These are phyloP conservation scores for Salminus brasiliensis DNA, from an alignment of 2,113 vertebrate genomes.

Conservation along the genomic window DNA sequence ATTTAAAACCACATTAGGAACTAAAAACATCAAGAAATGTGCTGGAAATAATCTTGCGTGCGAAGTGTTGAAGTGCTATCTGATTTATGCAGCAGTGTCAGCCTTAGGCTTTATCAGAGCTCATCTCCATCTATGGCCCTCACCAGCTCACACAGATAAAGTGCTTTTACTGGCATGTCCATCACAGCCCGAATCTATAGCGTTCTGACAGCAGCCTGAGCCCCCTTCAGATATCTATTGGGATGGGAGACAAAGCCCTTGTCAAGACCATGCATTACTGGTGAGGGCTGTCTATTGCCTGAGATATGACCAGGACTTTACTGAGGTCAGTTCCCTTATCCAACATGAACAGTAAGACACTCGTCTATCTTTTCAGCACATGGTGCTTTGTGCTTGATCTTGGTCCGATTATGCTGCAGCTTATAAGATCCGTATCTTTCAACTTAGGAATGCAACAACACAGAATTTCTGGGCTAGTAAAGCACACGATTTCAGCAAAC, in stretches of 20 bases:
- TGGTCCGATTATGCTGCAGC: neutral
- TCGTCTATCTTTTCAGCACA: neutral
- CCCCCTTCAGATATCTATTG: constrained; percentile 1
- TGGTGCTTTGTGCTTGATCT: neutral
- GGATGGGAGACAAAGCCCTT: neutral
- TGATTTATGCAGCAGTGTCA: neutral
- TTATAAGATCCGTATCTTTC: neutral
- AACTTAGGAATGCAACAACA: no score
- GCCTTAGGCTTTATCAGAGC: neutral
- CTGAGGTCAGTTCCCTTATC: neutral
- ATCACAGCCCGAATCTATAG: constrained; percentile 11
- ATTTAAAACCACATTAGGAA: neutral
- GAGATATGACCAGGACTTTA: neutral
- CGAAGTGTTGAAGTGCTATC: neutral
- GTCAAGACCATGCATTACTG: neutral
- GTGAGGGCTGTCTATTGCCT: neutral
- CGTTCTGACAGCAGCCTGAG: neutral
- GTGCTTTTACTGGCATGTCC: constrained; percentile 30
- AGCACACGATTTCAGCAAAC: no score
- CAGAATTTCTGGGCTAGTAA: no score
- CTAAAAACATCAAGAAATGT: neutral
- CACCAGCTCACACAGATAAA: neutral
- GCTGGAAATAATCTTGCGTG: neutral
- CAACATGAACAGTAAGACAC: neutral
- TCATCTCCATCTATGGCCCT: neutral